phyloP scores from a whole-genome alignment of 2,888 invertebrate species.

The Oxytorus armatus region DNA sequence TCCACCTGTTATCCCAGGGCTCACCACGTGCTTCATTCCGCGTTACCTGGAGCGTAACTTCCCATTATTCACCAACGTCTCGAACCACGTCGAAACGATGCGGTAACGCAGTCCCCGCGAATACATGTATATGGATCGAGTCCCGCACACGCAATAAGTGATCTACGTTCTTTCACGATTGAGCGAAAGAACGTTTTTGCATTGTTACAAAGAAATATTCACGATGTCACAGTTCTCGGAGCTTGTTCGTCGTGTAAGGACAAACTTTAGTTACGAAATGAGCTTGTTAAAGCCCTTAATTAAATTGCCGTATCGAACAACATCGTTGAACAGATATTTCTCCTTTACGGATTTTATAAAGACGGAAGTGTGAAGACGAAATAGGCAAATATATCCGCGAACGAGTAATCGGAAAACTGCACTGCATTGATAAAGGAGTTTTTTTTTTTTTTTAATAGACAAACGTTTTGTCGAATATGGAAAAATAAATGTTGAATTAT shows the following conservation, averaged over 20 bases:
- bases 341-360: not conserved
- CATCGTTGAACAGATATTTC: not conserved
- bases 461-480: no score
- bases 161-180: slow-evolving; percentile 39
- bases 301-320: not conserved
- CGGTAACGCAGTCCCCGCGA: slow-evolving; percentile 48
- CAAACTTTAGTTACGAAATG: slow-evolving; percentile 39
- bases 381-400: not conserved
- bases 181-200: slow-evolving; percentile 36
- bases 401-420: no score
- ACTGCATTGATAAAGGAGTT: no score
- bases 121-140: slow-evolving; percentile 25
- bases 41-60: slow-evolving; percentile 64
- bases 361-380: not conserved
- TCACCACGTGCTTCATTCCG: slow-evolving; percentile 62
- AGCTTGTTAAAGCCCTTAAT: slow-evolving; percentile 25
- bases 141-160: slow-evolving; percentile 14
- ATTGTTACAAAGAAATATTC: slow-evolving; percentile 50
- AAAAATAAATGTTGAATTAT: no score
- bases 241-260: slow-evolving; percentile 25
- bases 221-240: slow-evolving; percentile 9
- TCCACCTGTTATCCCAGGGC: slow-evolving; percentile 64
- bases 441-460: no score
- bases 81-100: slow-evolving; percentile 55
- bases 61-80: slow-evolving; percentile 57